These are phyloP conservation scores for Drosophila novamexicana DNA, from an alignment of 1,140 invertebrate species.

Conservation along the genomic window DNA sequence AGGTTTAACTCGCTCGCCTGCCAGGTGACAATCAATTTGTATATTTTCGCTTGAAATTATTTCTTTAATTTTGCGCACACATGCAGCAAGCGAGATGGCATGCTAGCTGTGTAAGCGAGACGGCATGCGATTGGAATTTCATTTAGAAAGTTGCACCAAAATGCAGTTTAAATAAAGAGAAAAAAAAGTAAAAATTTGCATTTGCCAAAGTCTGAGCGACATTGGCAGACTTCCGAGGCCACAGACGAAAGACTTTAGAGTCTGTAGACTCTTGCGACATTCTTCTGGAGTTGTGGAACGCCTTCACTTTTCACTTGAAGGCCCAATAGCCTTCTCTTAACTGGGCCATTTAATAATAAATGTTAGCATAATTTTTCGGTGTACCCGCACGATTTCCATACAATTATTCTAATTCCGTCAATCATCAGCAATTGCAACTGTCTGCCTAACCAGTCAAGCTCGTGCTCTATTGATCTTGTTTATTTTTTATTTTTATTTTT, in stretches of 20 bases:
- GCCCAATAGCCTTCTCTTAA: slow-evolving; percentile 40
- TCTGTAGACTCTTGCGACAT: slow-evolving; percentile 59
- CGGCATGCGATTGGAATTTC: slow-evolving; percentile 65
- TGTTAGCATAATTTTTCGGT: slow-evolving; percentile 1
- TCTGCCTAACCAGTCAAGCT: slow-evolving; percentile 10
- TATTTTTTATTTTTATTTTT: slow-evolving; percentile 19
- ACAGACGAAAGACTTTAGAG: not conserved
- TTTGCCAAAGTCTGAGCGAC: slow-evolving; percentile 69
- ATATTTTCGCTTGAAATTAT: slow-evolving; percentile 76
- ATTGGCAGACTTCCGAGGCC: slow-evolving; percentile 1
- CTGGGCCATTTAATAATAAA: slow-evolving; percentile 78
- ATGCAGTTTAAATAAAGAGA: slow-evolving; percentile 23
- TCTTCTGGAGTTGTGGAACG: slow-evolving; percentile 47
- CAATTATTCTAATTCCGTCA: slow-evolving; percentile 76
- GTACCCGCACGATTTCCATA: slow-evolving; percentile 66
- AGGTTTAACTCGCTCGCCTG: slow-evolving; percentile 44
- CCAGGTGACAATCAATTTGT: slow-evolving; percentile 77
- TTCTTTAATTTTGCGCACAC: slow-evolving; percentile 78
- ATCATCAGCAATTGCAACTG: slow-evolving; percentile 76
- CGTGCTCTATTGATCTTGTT: slow-evolving; percentile 66
- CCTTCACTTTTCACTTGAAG: slow-evolving; percentile 72
- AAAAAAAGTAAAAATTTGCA: slow-evolving; percentile 52
- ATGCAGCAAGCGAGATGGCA: slow-evolving; percentile 28
- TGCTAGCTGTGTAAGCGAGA: slow-evolving; percentile 12
- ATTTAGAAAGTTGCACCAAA: slow-evolving; percentile 74